Evolutionary conservation across 2,888 invertebrate species (phyloP).

Genomic region (Poecilus cupreus): DNA sequence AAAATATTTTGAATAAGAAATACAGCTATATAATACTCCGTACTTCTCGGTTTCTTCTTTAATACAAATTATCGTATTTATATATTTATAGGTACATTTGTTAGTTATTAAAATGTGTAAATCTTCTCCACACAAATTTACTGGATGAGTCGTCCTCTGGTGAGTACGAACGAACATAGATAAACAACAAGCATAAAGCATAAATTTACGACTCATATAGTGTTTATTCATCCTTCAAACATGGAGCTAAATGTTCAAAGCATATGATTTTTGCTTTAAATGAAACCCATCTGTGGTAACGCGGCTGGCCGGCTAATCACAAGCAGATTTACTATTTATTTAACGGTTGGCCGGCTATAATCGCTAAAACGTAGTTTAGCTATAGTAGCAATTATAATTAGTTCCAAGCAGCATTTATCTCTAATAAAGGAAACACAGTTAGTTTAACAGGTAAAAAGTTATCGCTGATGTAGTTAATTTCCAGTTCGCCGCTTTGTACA

Average conservation of each 20-base stretch:
- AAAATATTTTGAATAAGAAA: no score
- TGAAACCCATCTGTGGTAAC: not conserved
- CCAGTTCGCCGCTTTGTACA: not conserved
- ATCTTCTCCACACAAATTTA: no score
- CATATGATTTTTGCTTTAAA: not conserved
- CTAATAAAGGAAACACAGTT: not conserved
- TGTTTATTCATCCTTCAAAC: not conserved
- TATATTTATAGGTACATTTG: no score
- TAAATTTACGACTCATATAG: no score
- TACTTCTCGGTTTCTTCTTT: no score
- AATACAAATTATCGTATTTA: no score
- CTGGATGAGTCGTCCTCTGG: no score
- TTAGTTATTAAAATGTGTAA: no score
- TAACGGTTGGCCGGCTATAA: not conserved
- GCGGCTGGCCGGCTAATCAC: not conserved
- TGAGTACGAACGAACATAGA: no score
- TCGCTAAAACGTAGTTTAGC: not conserved
- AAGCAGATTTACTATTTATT: not conserved
- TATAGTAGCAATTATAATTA: slow-evolving; percentile 14
- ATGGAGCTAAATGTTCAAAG: not conserved
- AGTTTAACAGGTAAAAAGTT: slow-evolving; percentile 24
- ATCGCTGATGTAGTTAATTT: slow-evolving; percentile 6
- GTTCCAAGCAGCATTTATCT: not conserved
- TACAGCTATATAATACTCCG: no score
- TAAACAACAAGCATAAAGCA: no score